phyloP scores from a whole-genome alignment of 1,140 invertebrate species.

The Subanguina moxae region DNA sequence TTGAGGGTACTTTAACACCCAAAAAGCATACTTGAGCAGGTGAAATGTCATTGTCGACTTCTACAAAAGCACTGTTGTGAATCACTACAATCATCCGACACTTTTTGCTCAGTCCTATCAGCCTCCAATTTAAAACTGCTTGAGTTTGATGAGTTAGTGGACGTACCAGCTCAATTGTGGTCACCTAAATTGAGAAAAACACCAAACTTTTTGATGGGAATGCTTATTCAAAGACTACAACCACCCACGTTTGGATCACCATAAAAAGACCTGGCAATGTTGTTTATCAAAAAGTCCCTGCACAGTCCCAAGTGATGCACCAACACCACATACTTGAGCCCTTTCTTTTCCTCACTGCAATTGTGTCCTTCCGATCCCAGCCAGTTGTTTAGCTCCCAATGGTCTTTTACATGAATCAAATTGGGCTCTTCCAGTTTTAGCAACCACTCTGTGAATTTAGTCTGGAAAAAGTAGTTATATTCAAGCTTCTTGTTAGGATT shows the following conservation, averaged over 20 bases:
- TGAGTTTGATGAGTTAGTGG: slow-evolving; percentile 24
- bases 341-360: not conserved
- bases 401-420: not conserved
- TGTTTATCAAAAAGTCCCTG: slow-evolving; percentile 3
- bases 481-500: too few species aligned
- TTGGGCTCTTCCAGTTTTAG: not conserved
- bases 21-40: slow-evolving; percentile 21
- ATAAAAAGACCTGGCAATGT: slow-evolving; percentile 4
- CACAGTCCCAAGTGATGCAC: slow-evolving; percentile 3
- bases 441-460: slow-evolving; percentile 17
- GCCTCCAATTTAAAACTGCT: slow-evolving; percentile 17
- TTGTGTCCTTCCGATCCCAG: not conserved
- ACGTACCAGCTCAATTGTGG: slow-evolving; percentile 22
- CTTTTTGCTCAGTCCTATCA: slow-evolving; percentile 27
- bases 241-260: not conserved
- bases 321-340: slow-evolving; percentile 2
- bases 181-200: not conserved
- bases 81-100: slow-evolving; percentile 32
- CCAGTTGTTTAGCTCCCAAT: not conserved
- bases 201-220: not conserved
- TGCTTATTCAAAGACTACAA: not conserved
- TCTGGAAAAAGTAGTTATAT: slow-evolving; percentile 5
- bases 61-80: slow-evolving; percentile 19
- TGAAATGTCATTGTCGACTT: slow-evolving; percentile 22
- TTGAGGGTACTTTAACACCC: not conserved